These are phyloP conservation scores for Aphodius granarius DNA, from an alignment of 2,888 invertebrate genomes.

Conservation along the genomic window DNA sequence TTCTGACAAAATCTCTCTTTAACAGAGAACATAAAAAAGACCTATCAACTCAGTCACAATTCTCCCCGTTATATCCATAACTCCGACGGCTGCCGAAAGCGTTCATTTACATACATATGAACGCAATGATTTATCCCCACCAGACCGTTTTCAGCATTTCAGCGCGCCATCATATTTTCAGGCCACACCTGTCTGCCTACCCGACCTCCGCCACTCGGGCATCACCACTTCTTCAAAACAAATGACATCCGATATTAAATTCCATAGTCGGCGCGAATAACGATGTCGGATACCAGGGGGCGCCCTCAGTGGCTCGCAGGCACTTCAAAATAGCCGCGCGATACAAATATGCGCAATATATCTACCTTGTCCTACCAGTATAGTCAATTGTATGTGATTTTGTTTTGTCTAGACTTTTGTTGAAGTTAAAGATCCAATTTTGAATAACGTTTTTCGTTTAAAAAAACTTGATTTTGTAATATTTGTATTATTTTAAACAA, in stretches of 20 bases:
- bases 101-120: neutral
- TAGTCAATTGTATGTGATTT: no score
- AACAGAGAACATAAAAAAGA: neutral
- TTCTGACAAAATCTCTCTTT: neutral
- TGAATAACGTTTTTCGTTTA: no score
- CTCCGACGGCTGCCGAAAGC: neutral
- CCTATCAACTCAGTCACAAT: neutral
- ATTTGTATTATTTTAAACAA: no score
- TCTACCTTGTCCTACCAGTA: no score
- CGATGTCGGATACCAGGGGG: neutral
- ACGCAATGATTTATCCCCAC: neutral
- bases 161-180: neutral
- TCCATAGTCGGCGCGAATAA: neutral
- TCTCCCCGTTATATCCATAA: neutral
- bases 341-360: neutral
- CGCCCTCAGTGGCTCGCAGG: neutral
- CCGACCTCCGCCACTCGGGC: neutral
- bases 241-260: neutral
- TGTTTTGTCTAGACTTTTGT: no score
- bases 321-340: neutral
- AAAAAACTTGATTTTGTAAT: no score
- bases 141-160: neutral
- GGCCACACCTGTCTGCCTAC: neutral
- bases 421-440: no score
- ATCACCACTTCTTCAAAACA: neutral